Conservation (phyloP, 2,888 invertebrate genomes). For the Orthonychiurus folsomi region DNA sequence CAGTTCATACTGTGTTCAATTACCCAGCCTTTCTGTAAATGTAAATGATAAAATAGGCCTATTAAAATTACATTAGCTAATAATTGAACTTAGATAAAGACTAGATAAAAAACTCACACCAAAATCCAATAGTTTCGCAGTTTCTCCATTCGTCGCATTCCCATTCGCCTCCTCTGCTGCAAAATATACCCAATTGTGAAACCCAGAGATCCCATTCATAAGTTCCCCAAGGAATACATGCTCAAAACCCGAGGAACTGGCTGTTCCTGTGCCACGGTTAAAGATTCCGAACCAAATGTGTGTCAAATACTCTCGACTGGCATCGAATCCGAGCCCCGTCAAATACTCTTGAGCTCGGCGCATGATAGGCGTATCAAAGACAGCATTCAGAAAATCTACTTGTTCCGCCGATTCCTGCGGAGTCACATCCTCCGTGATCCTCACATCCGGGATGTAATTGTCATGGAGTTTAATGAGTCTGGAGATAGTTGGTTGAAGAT, state of each 20-base stretch:
- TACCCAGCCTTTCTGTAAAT: conserved; percentile 64
- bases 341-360: conserved; percentile 60
- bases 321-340: conserved; percentile 49
- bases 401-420: conserved; percentile 64
- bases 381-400: conserved; percentile 64
- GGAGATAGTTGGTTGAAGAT: conserved; percentile 62
- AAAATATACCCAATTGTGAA: conserved; percentile 88
- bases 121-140: conserved; percentile 10
- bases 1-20: conserved; percentile 64
- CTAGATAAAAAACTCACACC: no score
- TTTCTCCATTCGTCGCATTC: conserved; percentile 65
- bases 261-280: conserved; percentile 64
- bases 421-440: conserved; percentile 66
- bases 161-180: conserved; percentile 63
- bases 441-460: conserved; percentile 71
- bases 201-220: conserved; percentile 66
- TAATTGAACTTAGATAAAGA: conserved; percentile 14
- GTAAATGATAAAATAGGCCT: conserved; percentile 31
- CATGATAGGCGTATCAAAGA: conserved; percentile 69
- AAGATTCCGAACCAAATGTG: conserved; percentile 59
- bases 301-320: conserved; percentile 41
- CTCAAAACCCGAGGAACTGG: conserved; percentile 85
- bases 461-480: conserved; percentile 66
- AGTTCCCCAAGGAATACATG: conserved; percentile 84
- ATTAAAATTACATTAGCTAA: not conserved